Conservation (phyloP, 2,113 vertebrate species). For the Chiloscyllium plagiosum region DNA sequence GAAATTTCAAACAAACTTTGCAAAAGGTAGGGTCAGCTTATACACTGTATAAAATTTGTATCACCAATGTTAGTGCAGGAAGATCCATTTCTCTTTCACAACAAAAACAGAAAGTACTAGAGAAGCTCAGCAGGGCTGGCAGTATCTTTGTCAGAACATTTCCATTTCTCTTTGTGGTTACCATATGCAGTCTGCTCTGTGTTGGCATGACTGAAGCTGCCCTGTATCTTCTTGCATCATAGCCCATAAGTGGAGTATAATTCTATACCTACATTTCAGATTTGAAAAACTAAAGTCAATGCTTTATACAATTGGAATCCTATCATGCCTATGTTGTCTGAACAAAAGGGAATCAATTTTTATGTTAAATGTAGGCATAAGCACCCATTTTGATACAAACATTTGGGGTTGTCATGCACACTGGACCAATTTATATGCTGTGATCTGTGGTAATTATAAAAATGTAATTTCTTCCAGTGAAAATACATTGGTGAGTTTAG, state of each 20-base stretch:
- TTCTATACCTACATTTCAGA: not conserved
- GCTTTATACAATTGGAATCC: not conserved
- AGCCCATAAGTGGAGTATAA: not conserved
- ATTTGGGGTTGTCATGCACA: not conserved
- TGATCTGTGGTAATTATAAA: not conserved
- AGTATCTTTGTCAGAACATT: too few species aligned
- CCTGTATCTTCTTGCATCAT: too few species aligned
- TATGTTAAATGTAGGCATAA: not conserved
- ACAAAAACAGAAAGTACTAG: too few species aligned
- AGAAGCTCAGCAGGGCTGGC: too few species aligned
- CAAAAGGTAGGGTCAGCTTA: not conserved
- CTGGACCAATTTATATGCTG: not conserved
- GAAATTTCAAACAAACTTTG: not conserved
- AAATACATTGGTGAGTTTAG: not conserved
- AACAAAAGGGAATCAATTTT: not conserved
- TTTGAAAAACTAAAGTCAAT: not conserved
- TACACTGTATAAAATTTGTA: too few species aligned
- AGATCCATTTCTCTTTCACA: too few species aligned
- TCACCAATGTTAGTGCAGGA: too few species aligned
- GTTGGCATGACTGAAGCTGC: too few species aligned
- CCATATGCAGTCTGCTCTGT: too few species aligned
- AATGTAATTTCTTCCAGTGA: not conserved
- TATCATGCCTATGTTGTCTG: not conserved
- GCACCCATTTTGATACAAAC: not conserved
- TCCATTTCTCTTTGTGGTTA: too few species aligned